Base-by-base conservation (phyloP, 2,888 invertebrate genomes). In the Creontiades dilutus region DNA sequence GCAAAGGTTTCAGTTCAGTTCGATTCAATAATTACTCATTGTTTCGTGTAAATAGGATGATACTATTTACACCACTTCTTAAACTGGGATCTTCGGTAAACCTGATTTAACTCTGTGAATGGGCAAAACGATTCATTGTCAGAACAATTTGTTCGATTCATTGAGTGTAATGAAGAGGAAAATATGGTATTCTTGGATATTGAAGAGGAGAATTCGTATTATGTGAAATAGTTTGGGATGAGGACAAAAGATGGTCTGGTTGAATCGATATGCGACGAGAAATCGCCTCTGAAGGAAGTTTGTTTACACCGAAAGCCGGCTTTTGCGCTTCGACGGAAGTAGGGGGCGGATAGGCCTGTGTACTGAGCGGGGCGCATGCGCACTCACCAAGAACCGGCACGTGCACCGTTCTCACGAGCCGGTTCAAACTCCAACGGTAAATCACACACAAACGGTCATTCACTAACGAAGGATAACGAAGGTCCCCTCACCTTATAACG, bases 261-360 rank as follows among this genome's bases (percentile, higher is more conserved):
- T 12, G 68, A 47, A 78, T 78, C 78, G 78, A 78, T 78, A n/a
- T 46, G 78, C 46, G 16, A 19, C 78, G 13, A 78, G 19, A 19
- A 78, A 28, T 78, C 78, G 19, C 16, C n/a, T 46, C 46, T 12
- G 37, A 78, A 68, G 68, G 23, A 23, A 5, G 82, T 82, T 82
- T 82, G 82, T 82, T 82, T 82, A 82, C 82, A 82, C 82, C 48
- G n/a, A 27, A 52, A 47, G 47, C 82, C 82, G 82, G 81, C 81
- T 81, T 81, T 47, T 81, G 48, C 76, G 76, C 46, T 16, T 81
- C 81, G 81, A 19, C n/a, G n/a, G 82, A 82, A 52, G 82, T 48
- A n/a, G 47, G 52, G 82, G 75, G 46, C 86, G 75, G 46, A n/a
- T 46, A n/a, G 75, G 47, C n/a, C 2, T 19, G 11, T 23, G 11